Base-by-base conservation (phyloP, 2,797 vertebrate genomes). In the Coilia nasus region DNA sequence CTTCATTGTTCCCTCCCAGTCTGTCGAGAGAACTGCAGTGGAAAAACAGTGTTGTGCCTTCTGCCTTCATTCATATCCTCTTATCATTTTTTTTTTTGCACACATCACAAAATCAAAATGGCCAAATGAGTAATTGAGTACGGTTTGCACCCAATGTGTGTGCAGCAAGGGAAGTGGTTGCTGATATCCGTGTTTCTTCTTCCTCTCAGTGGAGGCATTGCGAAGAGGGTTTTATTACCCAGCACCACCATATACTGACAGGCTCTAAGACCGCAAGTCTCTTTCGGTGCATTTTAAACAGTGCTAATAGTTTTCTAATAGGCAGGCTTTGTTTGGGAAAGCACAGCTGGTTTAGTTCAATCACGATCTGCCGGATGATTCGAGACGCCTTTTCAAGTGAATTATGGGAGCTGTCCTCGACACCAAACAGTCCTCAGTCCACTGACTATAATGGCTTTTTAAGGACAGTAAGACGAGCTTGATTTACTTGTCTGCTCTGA, bases 341-440 rank as follows among this genome's bases (percentile, higher is more conserved):
- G 17, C 75, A 80, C 82, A 71, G 71, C 59, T 85, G 78, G 80
- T 81, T 85, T 23, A 75, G 41, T 82, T 83, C 85, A 81, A 62
- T 56, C 23, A 31, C 60, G n/a, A 82, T 85, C 83, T 59, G 46
- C 19, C 21, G 59, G 78, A 75, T 41, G 75, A 44, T 81, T 82
- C 21, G 4, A 19, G 60, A n/a, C 15, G 35, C 59, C 35, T 83
- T 62, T 71, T 15, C 44, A 21, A 81, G 64, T 82, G 54, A 21
- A 47, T 19, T 19, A 71, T 82, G 71, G 71, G 71, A 44, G 71
- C 35, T 78, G 15, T 78, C 31, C 71, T 78, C 4, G 25, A 71
- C 67, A 71, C 25, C 28, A 71, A 17, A 67, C 62, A 67, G 28
- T 75, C 67, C 31, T 31, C 67, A 35, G 71, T 21, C 14, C 41